Evolutionary conservation across 2,888 invertebrate species (phyloP), one percentile per base, ranked within the genome.

Genomic region (Rhaphigaster nebulosa): DNA sequence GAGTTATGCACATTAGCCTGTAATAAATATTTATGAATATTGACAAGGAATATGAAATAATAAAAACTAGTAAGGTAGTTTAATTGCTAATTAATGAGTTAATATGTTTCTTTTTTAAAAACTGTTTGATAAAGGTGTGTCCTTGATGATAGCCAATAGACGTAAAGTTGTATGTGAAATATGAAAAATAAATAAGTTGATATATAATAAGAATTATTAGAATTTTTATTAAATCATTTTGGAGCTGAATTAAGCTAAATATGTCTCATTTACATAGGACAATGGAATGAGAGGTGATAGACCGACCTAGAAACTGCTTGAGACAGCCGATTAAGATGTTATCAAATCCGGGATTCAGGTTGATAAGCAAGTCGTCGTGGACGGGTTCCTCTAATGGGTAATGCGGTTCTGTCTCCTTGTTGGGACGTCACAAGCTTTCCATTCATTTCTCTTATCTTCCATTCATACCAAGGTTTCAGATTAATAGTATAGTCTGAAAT

Each of bases 321-420:
- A 84, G 84, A 45, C 45, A 84, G 26, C 26, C 45, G n/a, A 84
- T 84, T 45, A 50, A 84, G 84, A 84, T 84, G 84, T 84, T 84
- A 84, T 84, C 84, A 45, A 50, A 41, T 45, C 38, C 41, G 26
- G 84, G n/a, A 76, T 0, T 76, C 12, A 10, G 20, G 38, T 20
- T 38, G 70, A 76, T 76, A 76, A 76, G 34, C 34, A 6, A 76
- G 70, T 76, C 70, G 38, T 38, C 38, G 1, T 10, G 70, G 38
- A 38, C 34, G 20, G 20, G 20, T 76, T 76, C 38, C 70, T 20
- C 34, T 8, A 76, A 76, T 18, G 70, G 70, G 2, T 5, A 34
- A 20, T 20, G 34, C 38, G 70, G 20, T 38, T 20, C 70, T 29
- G 38, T 10, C 70, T 76, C 70, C 38, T 18, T 76, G 8, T 76